Evolutionary conservation across 1,140 invertebrate genomes (phyloP).

Genomic region (Frieseomelitta varia): DNA sequence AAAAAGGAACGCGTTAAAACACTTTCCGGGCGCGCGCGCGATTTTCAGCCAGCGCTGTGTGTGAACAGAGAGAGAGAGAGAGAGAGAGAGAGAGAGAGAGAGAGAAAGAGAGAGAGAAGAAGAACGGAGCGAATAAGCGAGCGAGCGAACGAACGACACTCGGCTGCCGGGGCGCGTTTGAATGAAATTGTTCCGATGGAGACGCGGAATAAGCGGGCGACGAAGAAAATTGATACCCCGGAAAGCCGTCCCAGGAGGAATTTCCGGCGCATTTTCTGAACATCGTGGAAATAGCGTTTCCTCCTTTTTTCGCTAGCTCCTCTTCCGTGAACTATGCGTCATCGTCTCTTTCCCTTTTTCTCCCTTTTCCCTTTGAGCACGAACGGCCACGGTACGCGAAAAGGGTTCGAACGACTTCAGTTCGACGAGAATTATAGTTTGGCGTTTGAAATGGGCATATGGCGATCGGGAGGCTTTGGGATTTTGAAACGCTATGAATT

Average conservation of each 20-base stretch:
- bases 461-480: too few species aligned
- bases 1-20: conserved; percentile 46
- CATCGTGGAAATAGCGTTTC: conserved; percentile 38
- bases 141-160: conserved; percentile 27
- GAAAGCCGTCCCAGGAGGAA: conserved; percentile 47
- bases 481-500: too few species aligned
- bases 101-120: neutral
- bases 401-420: too few species aligned
- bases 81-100: neutral
- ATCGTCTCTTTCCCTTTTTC: too few species aligned
- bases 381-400: too few species aligned
- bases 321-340: too few species aligned
- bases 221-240: conserved; percentile 42
- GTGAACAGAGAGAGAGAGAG: neutral
- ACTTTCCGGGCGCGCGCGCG: conserved; percentile 29
- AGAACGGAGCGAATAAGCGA: too few species aligned
- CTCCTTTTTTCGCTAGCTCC: too few species aligned
- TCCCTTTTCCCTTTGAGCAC: too few species aligned
- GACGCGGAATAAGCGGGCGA: conserved; percentile 46
- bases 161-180: conserved; percentile 19
- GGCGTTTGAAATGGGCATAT: too few species aligned
- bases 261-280: conserved; percentile 46
- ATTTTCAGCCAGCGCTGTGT: conserved; percentile 43
- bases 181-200: conserved; percentile 54
- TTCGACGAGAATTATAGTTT: too few species aligned